These are phyloP conservation scores for Chaetodon trifascialis DNA, from an alignment of 2,113 vertebrate species.

Conservation along the genomic window DNA sequence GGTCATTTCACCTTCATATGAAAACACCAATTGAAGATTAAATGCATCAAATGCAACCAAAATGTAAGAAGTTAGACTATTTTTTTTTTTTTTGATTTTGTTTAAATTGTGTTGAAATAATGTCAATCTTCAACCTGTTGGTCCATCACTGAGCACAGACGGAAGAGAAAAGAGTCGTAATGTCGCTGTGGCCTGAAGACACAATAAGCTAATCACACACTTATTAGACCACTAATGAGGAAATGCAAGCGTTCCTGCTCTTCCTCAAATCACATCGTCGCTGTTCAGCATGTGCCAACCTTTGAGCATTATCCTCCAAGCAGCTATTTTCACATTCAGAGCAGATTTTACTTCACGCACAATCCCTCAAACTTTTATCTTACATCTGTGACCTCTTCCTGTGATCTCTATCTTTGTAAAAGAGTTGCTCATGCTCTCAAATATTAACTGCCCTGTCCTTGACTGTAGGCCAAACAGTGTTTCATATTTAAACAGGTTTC, in stretches of 20 bases:
- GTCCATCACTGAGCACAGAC: conserved; percentile 16
- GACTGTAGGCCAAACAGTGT: conserved; percentile 13
- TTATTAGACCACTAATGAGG: conserved; percentile 30
- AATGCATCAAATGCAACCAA: not conserved
- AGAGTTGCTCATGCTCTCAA: conserved; percentile 2
- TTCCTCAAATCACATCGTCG: conserved; percentile 32
- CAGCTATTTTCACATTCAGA: conserved; percentile 4
- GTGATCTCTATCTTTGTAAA: conserved; percentile 15
- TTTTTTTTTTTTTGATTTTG: too few species aligned
- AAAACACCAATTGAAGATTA: not conserved
- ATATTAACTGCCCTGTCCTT: not conserved
- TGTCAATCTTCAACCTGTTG: conserved; percentile 4
- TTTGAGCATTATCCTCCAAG: conserved; percentile 3
- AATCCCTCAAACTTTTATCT: conserved; percentile 1
- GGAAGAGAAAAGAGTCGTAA: conserved; percentile 29
- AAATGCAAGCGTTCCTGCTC: conserved; percentile 18
- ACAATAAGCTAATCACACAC: conserved; percentile 44
- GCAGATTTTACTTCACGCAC: not conserved
- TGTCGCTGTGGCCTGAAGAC: conserved; percentile 17
- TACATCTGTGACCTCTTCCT: not conserved
- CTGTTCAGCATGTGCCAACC: not conserved
- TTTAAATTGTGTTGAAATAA: not conserved
- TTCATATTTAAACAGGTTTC: conserved; percentile 37
- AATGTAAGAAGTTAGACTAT: not conserved
- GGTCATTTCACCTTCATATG: not conserved